Conservation (phyloP, 2,113 vertebrate species). For the Erythrocebus patas region DNA sequence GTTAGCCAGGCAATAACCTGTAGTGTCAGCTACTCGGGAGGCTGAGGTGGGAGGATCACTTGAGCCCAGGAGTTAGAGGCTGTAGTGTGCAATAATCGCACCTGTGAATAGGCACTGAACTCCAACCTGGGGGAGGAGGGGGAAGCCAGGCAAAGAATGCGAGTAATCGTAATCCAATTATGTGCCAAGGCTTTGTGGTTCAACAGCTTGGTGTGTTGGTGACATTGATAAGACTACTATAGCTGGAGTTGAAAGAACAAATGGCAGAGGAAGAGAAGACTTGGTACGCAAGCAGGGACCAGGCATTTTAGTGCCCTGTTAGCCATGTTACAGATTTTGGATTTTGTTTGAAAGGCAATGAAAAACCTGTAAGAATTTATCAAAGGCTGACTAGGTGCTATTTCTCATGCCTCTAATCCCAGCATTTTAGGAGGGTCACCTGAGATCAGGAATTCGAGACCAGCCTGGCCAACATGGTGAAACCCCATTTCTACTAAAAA, state of each 20-base stretch:
- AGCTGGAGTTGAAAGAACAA: not conserved
- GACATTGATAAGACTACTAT: not conserved
- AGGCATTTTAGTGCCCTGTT: not conserved
- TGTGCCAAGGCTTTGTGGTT: not conserved
- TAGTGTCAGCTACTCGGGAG: not conserved
- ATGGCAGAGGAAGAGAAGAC: not conserved
- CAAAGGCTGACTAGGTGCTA: too few relatives aligned
- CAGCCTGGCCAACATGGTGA: too few relatives aligned
- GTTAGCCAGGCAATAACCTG: not conserved
- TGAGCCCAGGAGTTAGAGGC: not conserved
- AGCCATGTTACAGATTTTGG: not conserved
- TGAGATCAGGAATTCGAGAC: too few relatives aligned
- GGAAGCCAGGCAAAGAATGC: not conserved
- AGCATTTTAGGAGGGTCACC: too few relatives aligned
- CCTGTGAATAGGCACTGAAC: not conserved
- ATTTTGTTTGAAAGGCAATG: constrained; percentile 10
- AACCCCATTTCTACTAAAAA: too few relatives aligned
- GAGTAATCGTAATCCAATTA: not conserved
- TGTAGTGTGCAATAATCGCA: not conserved
- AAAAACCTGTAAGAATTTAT: not conserved
- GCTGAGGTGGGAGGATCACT: not conserved
- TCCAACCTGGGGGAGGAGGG: not conserved
- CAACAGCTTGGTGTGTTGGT: not conserved
- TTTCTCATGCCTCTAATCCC: too few relatives aligned
- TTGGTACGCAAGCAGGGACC: not conserved